Base-by-base conservation (phyloP, 2,797 vertebrate genomes). In the Danionella dracula region DNA sequence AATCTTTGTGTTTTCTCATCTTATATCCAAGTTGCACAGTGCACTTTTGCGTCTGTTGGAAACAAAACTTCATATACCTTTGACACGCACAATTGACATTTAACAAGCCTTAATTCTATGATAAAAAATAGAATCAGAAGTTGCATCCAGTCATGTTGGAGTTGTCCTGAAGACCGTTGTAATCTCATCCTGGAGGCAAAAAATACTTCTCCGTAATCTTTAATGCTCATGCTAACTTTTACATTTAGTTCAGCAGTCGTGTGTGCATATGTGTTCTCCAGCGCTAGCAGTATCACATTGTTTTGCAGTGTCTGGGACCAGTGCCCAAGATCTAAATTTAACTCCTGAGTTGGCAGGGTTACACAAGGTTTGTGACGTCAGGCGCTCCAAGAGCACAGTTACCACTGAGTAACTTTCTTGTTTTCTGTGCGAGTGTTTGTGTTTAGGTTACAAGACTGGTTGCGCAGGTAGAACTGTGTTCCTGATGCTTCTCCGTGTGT, bases 301-400 rank as follows among this genome's bases (percentile, higher is more conserved):
- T 87, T 86, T 75, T 79, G 80, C 83, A 79, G 86, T 79, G 84
- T 79, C 82, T 85, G 85, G 84, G 86, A 83, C 79, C 10, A 49
- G 55, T 81, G 83, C 83, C 83, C 77, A 59, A 56, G 71, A 66
- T 81, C 86, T 90, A 89, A 84, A 88, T 87, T 87, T 90, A 89
- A 89, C 81, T 83, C 70, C 32, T 48, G 76, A 81, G 77, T 81
- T 84, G 87, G 84, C 83, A 76, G 42, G 50, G 70, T 70, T 70
- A 67, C 70, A 58, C 38, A 10, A 73, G 56, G 44, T 51, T 62
- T 42, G 67, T 78, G 76, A 78, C 68, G 76, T 73, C 73, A 75
- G 73, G 55, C 55, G 38, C 55, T 75, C 60, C 48, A 49, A 68
- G 68, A 71, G 65, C 45, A 73, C 42, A 71, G 68, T 49, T 63